phyloP scores from a whole-genome alignment of 2,113 vertebrate genomes.

The Carassius gibelio region DNA sequence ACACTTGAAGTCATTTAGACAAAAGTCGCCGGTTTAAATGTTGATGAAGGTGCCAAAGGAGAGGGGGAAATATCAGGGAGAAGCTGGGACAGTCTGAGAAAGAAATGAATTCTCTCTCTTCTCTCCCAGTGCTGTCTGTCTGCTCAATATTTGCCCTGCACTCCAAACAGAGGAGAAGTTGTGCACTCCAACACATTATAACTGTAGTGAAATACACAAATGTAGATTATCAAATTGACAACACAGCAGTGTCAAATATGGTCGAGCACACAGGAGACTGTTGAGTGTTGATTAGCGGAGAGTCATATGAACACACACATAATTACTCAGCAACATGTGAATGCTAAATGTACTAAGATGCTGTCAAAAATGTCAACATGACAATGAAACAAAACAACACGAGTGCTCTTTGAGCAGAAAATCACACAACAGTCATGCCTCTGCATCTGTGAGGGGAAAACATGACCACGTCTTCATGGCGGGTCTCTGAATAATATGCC shows the following conservation, averaged over 20 bases:
- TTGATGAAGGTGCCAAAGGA: slow-evolving; percentile 43
- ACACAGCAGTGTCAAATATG: neutral
- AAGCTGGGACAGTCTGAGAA: neutral
- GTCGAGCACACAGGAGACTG: neutral
- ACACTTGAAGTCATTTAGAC: slow-evolving; percentile 60
- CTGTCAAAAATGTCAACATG: slow-evolving; percentile 28
- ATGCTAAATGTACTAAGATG: slow-evolving; percentile 22
- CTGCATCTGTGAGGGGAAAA: slow-evolving; percentile 30
- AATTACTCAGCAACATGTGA: neutral
- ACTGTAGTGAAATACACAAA: neutral
- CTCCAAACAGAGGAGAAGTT: neutral
- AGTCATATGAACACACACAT: slow-evolving; percentile 10
- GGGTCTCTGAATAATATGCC: slow-evolving; percentile 30
- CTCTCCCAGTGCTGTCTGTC: neutral
- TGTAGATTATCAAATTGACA: neutral
- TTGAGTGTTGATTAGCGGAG: neutral
- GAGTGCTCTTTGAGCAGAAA: too few relatives aligned
- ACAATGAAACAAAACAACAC: slow-evolving; percentile 3
- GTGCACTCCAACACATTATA: neutral
- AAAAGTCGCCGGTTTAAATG: slow-evolving; percentile 37
- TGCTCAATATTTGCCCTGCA: slow-evolving; percentile 7
- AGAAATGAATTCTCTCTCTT: slow-evolving; percentile 5
- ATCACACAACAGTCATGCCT: neutral
- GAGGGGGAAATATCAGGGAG: neutral
- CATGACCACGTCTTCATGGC: slow-evolving; percentile 30